Percentiles rank a stretch among this genome's conserved stretches.
Conservation (phyloP, 2,888 invertebrate genomes). For the Watsonalla cultraria region DNA sequence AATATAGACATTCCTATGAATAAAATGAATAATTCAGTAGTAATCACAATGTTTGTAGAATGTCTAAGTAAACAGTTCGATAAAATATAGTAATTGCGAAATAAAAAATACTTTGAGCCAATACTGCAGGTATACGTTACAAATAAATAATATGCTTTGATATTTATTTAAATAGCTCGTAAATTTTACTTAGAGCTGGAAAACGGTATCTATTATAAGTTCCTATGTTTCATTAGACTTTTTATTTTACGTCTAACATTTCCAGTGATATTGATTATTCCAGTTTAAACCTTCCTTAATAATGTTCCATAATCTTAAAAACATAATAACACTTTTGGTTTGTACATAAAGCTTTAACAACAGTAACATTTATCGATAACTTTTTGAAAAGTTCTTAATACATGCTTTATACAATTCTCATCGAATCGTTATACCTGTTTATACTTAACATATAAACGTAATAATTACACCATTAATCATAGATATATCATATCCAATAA, state of each 20-base stretch:
- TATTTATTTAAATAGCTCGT: not conserved
- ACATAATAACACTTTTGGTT: slow-evolving; percentile 77
- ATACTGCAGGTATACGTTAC: slow-evolving; percentile 56
- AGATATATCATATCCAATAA: slow-evolving; percentile 31
- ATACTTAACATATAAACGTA: slow-evolving; percentile 34
- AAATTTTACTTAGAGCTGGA: not conserved
- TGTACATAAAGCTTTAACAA: slow-evolving; percentile 76
- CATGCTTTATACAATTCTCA: slow-evolving; percentile 46
- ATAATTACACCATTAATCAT: slow-evolving; percentile 32
- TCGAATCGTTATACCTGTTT: slow-evolving; percentile 38
- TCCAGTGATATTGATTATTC: slow-evolving; percentile 16
- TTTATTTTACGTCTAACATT: slow-evolving; percentile 1
- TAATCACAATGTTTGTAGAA: slow-evolving; percentile 9
- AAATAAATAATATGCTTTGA: slow-evolving; percentile 20
- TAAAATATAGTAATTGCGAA: slow-evolving; percentile 18
- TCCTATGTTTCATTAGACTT: too few species aligned
- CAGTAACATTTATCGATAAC: slow-evolving; percentile 67
- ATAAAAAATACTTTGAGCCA: slow-evolving; percentile 68
- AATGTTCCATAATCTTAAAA: slow-evolving; percentile 53
- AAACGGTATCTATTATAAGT: not conserved
- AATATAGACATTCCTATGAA: not conserved
- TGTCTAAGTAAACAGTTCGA: slow-evolving; percentile 19
- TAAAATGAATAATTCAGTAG: slow-evolving; percentile 7
- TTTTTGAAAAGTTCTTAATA: slow-evolving; percentile 52
- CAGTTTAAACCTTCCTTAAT: slow-evolving; percentile 15